Base-by-base conservation (phyloP, 2,888 invertebrate genomes). In the Eupeodes latifasciatus region DNA sequence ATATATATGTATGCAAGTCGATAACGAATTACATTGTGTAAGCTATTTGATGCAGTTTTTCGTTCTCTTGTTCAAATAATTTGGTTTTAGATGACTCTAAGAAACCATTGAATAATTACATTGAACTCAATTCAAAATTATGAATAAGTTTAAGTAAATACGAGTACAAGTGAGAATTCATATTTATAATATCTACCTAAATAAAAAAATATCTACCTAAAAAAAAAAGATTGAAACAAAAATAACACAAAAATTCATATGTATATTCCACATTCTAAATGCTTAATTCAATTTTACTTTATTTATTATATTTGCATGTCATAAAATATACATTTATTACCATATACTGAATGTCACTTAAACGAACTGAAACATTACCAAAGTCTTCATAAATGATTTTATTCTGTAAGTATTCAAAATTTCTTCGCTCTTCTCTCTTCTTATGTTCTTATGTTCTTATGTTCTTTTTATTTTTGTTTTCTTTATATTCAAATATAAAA, bases 311-410 rank as follows among this genome's bases (percentile, higher is more conserved):
- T 75, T 55, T 66, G 16, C 19, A 62, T 80, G 34, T 57, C 80
- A 55, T 72, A 57, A 80, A 80, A 72, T 12, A 72, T 12, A 49
- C 64, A 64, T 80, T 72, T 66, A 57, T 80, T 55, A 66, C 81
- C 36, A 71, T 16, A 44, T 34, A 44, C 53, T 19, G 36, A 64
- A 51, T 71, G 62, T 75, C 75, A 69, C 16, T 27, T n/a, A 47
- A 61, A n/a, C 16, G 34, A 78, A 40, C 57, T 47, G n/a, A 57
- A 40, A 27, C 59, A 72, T 72, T 47, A 34, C 47, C 34, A 72
- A 72, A 72, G 47, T 59, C 47, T 59, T 72, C 59, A 27, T 72
- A 72, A 72, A 72, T 72, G 72, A 72, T 72, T 72, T 19, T 34
- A 19, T 66, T 27, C 1, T 27, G 11, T 12, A 1, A 4, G 6